Conservation (phyloP, 2,888 invertebrate genomes). For the Campoplex nolae region DNA sequence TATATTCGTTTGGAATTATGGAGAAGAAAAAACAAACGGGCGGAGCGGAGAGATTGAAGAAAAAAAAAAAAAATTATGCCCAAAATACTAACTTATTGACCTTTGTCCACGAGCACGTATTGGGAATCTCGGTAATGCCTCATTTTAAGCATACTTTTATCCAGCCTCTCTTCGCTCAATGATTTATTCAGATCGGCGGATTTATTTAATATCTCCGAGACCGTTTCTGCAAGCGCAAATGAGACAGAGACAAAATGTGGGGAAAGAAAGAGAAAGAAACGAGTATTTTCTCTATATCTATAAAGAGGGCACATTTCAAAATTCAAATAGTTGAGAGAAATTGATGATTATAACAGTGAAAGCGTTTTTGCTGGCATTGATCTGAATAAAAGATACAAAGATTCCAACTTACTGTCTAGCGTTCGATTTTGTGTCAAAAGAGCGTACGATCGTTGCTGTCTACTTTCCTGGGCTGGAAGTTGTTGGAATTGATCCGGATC, state of each 20-base stretch:
- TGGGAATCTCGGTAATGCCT: slow-evolving; percentile 67
- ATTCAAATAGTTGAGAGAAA: background rate
- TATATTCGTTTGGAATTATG: background rate
- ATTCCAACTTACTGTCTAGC: slow-evolving; percentile 78
- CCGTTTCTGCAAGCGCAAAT: slow-evolving; percentile 73
- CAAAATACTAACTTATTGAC: slow-evolving; percentile 75
- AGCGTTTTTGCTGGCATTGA: background rate
- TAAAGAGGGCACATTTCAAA: background rate
- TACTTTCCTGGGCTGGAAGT: slow-evolving; percentile 81
- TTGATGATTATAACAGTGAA: background rate
- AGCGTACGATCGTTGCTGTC: slow-evolving; percentile 83
- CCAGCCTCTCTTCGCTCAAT: slow-evolving; percentile 67
- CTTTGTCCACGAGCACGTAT: slow-evolving; percentile 73
- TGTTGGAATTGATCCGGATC: slow-evolving; percentile 82
- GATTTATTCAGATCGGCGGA: slow-evolving; percentile 68
- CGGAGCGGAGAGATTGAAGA: slow-evolving; percentile 77
- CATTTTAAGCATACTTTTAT: slow-evolving; percentile 69
- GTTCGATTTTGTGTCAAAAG: slow-evolving; percentile 84
- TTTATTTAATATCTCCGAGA: slow-evolving; percentile 68
- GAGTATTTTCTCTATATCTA: slow-evolving; percentile 11
- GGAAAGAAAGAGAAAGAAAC: background rate
- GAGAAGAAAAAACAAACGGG: slow-evolving; percentile 3
- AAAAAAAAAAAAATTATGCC: slow-evolving; percentile 56
- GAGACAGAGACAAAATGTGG: slow-evolving; percentile 13
- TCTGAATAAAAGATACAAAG: background rate